Base-by-base conservation (phyloP, 2,888 invertebrate species). In the Itoplectis maculator region DNA sequence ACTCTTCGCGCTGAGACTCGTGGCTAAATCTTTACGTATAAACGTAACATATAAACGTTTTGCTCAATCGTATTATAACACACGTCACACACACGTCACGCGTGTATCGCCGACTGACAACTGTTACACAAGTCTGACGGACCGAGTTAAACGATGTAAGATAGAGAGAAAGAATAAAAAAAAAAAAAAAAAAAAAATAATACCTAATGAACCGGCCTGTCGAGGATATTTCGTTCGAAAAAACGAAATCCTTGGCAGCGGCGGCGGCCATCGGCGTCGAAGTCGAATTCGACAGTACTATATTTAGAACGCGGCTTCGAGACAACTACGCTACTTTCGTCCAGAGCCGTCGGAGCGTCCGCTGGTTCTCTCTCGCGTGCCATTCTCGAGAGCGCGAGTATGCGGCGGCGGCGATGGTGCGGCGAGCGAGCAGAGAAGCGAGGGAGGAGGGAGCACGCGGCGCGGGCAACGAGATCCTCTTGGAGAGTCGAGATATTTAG, bases 281-380 rank as follows among this genome's bases (percentile, higher is more conserved):
- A 70, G 65, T n/a, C 54, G 45, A 75, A 75, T 75, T 82, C 72
- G 82, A 79, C 69, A 61, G 70, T 79, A 15, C 66, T 82, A 72
- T 82, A 72, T 82, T 75, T 82, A 66, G 79, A 23, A 51, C 70
- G 70, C 65, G 73, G 65, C 74, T 69, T 23, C 69, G 78, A 81
- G 75, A 63, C 54, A 65, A 63, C 65, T 54, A 69, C 47, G 78
- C 78, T 65, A 82, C 81, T 78, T 49, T 65, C 56, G 79, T 61
- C 66, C 74, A 65, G 68, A 59, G 2, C 59, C n/a, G n/a, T n/a
- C n/a, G n/a, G n/a, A n/a, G n/a, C n/a, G n/a, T n/a, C n/a, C n/a
- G n/a, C n/a, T n/a, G n/a, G n/a, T n/a, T n/a, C n/a, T n/a, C n/a
- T n/a, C 75, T 29, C 29, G 29, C 75, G 79, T 79, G 68, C 82